Base-by-base conservation (phyloP, 2,888 invertebrate genomes). In the Xanthia togata region DNA sequence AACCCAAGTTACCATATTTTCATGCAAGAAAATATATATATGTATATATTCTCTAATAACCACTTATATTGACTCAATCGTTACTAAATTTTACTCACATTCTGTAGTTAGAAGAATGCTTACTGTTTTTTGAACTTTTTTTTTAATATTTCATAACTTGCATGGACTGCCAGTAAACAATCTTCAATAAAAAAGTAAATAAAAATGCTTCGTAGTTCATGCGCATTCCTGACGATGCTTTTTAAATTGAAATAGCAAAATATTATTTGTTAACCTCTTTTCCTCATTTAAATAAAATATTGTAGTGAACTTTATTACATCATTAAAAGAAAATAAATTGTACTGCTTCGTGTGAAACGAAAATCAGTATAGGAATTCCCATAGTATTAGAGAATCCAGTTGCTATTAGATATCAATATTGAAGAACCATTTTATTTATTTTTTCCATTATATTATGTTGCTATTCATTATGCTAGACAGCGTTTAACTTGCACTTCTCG, bases 191-290 rank as follows among this genome's bases (percentile, higher is more conserved):
- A 53, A 82, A 84, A 82, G 74, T 68, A 79, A 86, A 83, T 75
- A 75, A 75, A 84, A 79, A 82, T 87, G 79, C 75, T 89, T 76
- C 68, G 79, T 87, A 73, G 84, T 81, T 83, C 93, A 92, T 93
- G 93, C 93, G 89, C 93, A 93, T 93, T 93, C 92, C 92, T 90
- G 92, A 91, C 87, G 83, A 82, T 78, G 79, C 74, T 85, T 74
- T 41, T 50, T 44, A 47, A 55, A 80, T 84, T 86, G 83, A 84
- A 87, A 84, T 85, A 85, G 85, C 87, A 88, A 87, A 78, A 76
- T 76, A 81, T 65, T 70, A 14, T 73, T 9, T 50, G 17, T 17
- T 14, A 53, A 70, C 35, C 23, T 35, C 35, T 14, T 31, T 69
- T 50, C 11, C 4, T 2, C 35, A n/a, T 59, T 47, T 47, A 41